phyloP scores from a whole-genome alignment of 2,113 vertebrate genomes.

The Nanorana parkeri region DNA sequence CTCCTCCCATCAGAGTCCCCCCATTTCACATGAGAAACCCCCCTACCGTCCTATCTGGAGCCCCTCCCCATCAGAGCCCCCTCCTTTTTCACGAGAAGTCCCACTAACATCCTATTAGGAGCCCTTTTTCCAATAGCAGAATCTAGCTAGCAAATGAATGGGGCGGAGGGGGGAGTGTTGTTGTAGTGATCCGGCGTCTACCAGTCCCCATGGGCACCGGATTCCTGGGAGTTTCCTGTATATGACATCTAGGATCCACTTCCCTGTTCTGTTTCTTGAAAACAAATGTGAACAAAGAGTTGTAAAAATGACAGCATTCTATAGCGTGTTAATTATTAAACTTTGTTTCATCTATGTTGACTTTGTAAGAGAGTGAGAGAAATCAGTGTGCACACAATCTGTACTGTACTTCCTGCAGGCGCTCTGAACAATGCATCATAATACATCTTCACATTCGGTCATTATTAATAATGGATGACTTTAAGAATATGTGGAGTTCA shows the following conservation, averaged over 20 bases:
- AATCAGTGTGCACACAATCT: neutral
- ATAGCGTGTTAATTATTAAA: constrained; percentile 49
- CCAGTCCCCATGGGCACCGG: too few species aligned
- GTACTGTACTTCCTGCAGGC: constrained; percentile 19
- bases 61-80: too few species aligned
- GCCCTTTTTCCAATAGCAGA: too few species aligned
- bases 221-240: too few species aligned
- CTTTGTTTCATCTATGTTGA: constrained; percentile 46
- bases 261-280: neutral
- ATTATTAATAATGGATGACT: neutral
- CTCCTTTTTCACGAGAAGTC: too few species aligned
- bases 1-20: too few species aligned
- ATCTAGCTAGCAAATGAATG: too few species aligned
- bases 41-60: too few species aligned
- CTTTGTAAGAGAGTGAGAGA: constrained; percentile 12
- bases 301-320: constrained; percentile 22
- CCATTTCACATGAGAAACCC: too few species aligned
- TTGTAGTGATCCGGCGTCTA: too few species aligned
- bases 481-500: neutral
- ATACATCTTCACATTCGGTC: neutral
- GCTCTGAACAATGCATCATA: neutral
- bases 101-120: too few species aligned
- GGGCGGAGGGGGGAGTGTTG: too few species aligned
- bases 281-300: neutral
- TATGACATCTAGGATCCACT: neutral